Conservation (phyloP, 1,140 invertebrate genomes). For the Tetragnatha versicolor region DNA sequence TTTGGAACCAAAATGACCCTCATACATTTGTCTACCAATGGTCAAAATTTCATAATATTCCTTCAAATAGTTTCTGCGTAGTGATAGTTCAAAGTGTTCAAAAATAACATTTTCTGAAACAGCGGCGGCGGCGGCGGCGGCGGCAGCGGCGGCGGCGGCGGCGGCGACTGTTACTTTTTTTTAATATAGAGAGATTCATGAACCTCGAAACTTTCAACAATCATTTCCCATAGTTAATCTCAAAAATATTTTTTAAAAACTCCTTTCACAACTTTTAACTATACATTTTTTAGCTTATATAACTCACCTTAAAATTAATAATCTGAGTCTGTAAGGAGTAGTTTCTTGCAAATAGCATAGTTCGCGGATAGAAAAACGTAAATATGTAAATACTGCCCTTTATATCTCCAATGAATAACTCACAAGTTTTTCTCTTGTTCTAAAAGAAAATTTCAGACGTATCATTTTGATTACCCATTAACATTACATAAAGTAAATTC, state of each 20-base stretch:
- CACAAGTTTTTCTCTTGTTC: neutral
- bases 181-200: no score
- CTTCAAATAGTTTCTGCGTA: no score
- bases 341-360: constrained; percentile 15
- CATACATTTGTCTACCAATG: no score
- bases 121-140: no score
- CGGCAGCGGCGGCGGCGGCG: no score
- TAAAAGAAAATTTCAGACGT: neutral
- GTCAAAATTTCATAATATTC: no score
- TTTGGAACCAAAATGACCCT: no score
- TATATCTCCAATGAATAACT: constrained; percentile 36
- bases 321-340: constrained; percentile 16
- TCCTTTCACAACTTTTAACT: neutral
- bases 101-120: no score
- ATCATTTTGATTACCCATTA: neutral
- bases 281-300: neutral
- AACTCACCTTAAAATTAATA: constrained; percentile 9
- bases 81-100: no score
- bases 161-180: no score
- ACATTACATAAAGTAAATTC: neutral
- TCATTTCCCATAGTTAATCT: neutral
- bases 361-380: constrained; percentile 18
- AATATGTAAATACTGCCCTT: constrained; percentile 22
- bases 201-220: no score
- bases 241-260: neutral